phyloP scores from a whole-genome alignment of 1,140 invertebrate genomes.

The Aphelinus atriplicis region DNA sequence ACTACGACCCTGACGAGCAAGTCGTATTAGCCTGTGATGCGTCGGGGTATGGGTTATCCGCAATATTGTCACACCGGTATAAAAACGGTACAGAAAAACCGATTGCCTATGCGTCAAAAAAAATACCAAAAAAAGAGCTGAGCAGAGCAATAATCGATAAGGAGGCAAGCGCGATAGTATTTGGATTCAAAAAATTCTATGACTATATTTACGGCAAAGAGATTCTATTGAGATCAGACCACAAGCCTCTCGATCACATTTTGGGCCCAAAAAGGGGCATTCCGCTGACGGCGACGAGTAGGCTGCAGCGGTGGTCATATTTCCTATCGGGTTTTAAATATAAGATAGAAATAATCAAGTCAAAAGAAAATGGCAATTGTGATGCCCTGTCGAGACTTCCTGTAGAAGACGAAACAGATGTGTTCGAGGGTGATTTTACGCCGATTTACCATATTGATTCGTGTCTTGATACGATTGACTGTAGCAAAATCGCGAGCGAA shows the following conservation, averaged over 20 bases:
- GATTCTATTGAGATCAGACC: constrained; percentile 57
- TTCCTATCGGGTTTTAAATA: background rate
- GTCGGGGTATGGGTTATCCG: constrained; percentile 53
- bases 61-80: constrained; percentile 50
- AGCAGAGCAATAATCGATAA: constrained; percentile 18
- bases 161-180: constrained; percentile 27
- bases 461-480: background rate
- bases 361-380: background rate
- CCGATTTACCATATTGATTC: background rate
- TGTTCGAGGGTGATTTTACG: background rate
- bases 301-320: constrained; percentile 6
- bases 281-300: constrained; percentile 26
- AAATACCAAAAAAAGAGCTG: constrained; percentile 15
- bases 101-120: constrained; percentile 26
- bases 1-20: constrained; percentile 46
- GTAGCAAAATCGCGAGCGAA: background rate
- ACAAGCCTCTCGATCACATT: constrained; percentile 51
- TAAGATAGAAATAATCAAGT: constrained; percentile 21
- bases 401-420: background rate
- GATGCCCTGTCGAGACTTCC: background rate
- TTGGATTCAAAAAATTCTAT: constrained; percentile 51
- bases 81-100: constrained; percentile 39
- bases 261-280: constrained; percentile 34
- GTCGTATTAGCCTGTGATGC: constrained; percentile 57
- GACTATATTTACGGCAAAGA: constrained; percentile 60